A percentile compares a stretch with the other conserved stretches of the same genome.
Evolutionary conservation across 2,113 vertebrate genomes (phyloP).

Genomic region (Apeltes quadracus): DNA sequence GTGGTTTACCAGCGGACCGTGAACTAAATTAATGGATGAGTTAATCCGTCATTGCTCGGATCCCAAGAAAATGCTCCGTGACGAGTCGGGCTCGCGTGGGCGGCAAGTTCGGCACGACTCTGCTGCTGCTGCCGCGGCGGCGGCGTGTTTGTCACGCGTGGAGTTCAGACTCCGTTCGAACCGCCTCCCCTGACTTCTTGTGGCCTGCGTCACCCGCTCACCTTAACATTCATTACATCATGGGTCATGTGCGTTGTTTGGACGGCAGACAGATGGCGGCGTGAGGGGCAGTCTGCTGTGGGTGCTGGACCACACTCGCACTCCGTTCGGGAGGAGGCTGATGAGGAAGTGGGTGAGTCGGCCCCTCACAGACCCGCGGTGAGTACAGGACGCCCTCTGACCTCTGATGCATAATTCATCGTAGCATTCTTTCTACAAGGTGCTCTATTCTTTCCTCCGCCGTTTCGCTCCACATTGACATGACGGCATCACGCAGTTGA

Average conservation of each 20-base stretch:
- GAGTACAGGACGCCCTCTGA: conserved; percentile 61
- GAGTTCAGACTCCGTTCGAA: conserved; percentile 21
- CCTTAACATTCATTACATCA: neutral
- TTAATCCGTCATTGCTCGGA: conserved; percentile 15
- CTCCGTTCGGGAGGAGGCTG: conserved; percentile 89
- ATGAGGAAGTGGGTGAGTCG: conserved; percentile 94
- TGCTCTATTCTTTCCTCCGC: too few species aligned
- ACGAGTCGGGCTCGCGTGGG: conserved; percentile 18
- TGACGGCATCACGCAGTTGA: too few species aligned
- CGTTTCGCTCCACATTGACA: too few species aligned
- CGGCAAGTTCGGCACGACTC: conserved; percentile 32
- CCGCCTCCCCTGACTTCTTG: conserved; percentile 9
- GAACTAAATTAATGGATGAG: neutral
- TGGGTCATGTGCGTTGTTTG: conserved; percentile 25
- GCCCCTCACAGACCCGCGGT: conserved; percentile 89
- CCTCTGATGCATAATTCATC: neutral
- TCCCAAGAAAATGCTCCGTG: conserved; percentile 31
- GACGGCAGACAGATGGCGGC: conserved; percentile 86
- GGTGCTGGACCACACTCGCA: conserved; percentile 93
- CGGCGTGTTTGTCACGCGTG: neutral
- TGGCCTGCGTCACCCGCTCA: conserved; percentile 15
- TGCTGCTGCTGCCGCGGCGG: neutral
- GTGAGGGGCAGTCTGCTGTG: conserved; percentile 92
- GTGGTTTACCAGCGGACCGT: neutral
- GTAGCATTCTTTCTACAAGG: too few species aligned